A percentile compares a stretch with the other conserved stretches of the same genome.
Evolutionary conservation across 2,797 vertebrate species (phyloP).

Genomic region (Crenichthys baileyi): DNA sequence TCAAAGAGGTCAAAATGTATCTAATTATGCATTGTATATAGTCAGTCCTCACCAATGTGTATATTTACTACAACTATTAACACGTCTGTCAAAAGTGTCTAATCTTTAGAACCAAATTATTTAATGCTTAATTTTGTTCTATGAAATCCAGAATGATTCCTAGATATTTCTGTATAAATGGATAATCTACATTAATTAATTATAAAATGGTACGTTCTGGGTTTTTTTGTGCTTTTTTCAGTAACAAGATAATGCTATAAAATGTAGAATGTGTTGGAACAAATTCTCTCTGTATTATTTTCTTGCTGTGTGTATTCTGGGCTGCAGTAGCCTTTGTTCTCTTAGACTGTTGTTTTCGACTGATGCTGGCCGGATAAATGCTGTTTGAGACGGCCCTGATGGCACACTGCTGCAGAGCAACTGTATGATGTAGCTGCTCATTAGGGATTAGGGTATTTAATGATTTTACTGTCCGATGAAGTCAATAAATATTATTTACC

Average conservation of each 20-base stretch:
- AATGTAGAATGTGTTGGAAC: constrained; percentile 4
- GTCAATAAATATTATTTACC: constrained; percentile 66
- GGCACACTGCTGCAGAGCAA: constrained; percentile 4
- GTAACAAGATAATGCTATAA: neutral
- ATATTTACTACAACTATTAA: constrained; percentile 42
- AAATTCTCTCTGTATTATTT: neutral
- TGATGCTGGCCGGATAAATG: neutral
- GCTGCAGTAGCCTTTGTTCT: neutral
- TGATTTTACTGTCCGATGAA: constrained; percentile 40
- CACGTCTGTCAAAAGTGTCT: constrained; percentile 20
- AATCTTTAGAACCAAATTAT: constrained; percentile 53
- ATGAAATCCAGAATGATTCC: neutral
- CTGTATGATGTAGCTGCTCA: neutral
- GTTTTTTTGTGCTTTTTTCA: neutral
- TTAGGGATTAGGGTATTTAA: constrained; percentile 21
- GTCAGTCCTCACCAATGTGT: constrained; percentile 29
- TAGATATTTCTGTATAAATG: constrained; percentile 17
- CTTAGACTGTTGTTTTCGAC: neutral
- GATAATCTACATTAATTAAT: neutral
- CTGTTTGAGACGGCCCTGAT: neutral
- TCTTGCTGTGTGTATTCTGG: neutral
- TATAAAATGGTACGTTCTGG: neutral
- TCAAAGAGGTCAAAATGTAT: constrained; percentile 24
- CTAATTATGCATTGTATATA: constrained; percentile 51
- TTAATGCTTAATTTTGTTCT: constrained; percentile 22